Percentiles rank a stretch among this genome's conserved stretches.
Conservation (phyloP, 2,888 invertebrate genomes). For the Beris chalybata region DNA sequence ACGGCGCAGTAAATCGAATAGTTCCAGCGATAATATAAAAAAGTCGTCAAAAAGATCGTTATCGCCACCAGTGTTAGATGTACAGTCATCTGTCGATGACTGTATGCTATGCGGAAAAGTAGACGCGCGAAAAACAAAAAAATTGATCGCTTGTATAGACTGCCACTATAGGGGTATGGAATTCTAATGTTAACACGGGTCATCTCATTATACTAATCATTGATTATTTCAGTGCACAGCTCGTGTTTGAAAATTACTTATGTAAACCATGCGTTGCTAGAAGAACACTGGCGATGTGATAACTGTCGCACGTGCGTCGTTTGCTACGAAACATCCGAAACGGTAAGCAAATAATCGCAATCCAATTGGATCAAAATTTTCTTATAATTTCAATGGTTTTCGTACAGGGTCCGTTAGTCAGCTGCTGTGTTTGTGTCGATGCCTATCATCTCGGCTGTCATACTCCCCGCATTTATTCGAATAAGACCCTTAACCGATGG, state of each 20-base stretch:
- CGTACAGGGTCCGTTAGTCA: slow-evolving; percentile 68
- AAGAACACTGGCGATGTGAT: slow-evolving; percentile 76
- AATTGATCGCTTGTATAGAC: slow-evolving; percentile 33
- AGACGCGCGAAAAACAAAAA: slow-evolving; percentile 26
- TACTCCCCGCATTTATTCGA: slow-evolving; percentile 61
- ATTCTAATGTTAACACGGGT: slow-evolving; percentile 5
- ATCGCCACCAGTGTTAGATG: slow-evolving; percentile 3
- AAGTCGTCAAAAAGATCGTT: not conserved
- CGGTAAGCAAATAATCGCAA: slow-evolving; percentile 60
- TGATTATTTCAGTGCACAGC: slow-evolving; percentile 62
- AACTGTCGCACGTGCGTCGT: slow-evolving; percentile 85
- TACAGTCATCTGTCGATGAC: slow-evolving; percentile 10
- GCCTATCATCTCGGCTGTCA: slow-evolving; percentile 84
- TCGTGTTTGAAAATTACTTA: slow-evolving; percentile 70
- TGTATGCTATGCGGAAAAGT: slow-evolving; percentile 38
- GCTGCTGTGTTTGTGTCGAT: slow-evolving; percentile 83
- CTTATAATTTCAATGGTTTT: slow-evolving; percentile 37
- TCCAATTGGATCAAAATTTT: not conserved
- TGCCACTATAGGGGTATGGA: slow-evolving; percentile 32
- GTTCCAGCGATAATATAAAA: slow-evolving; percentile 1
- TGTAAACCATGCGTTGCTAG: slow-evolving; percentile 62
- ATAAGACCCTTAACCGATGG: slow-evolving; percentile 61
- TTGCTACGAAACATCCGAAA: slow-evolving; percentile 76
- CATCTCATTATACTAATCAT: slow-evolving; percentile 10
- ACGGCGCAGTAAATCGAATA: slow-evolving; percentile 4